A percentile compares a stretch with the other conserved stretches of the same genome.
Conservation (phyloP, 2,113 vertebrate genomes). For the Alligator mississippiensis region DNA sequence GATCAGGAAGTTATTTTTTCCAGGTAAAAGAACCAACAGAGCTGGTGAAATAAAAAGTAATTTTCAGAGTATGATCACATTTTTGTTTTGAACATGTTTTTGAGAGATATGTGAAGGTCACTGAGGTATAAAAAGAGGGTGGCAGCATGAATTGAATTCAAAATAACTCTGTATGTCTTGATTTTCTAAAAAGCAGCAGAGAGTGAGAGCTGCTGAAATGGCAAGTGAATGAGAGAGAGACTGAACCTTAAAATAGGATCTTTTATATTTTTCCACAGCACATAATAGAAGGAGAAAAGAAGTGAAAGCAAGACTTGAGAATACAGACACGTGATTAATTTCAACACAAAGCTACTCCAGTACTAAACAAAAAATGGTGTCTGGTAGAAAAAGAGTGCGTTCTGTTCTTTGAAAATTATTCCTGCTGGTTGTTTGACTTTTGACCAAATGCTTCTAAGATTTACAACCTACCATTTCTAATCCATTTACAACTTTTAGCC, state of each 20-base stretch:
- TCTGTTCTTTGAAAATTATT: not conserved
- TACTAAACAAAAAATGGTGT: slow-evolving; percentile 30
- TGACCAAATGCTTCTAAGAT: slow-evolving; percentile 25
- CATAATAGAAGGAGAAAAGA: not conserved
- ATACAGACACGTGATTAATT: not conserved
- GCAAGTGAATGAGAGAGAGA: not conserved
- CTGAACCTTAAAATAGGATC: rapidly evolving
- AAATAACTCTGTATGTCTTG: not conserved
- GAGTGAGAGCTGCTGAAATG: not conserved
- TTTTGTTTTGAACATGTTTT: not conserved
- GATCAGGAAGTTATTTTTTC: not conserved
- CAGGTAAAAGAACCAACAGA: not conserved
- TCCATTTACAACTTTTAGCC: slow-evolving; percentile 13
- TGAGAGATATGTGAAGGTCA: not conserved
- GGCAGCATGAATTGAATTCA: not conserved
- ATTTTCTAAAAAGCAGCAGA: not conserved
- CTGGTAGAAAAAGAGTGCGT: not conserved
- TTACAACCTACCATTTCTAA: slow-evolving; percentile 13
- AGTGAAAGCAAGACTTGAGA: not conserved
- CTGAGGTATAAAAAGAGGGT: not conserved
- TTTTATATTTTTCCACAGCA: not conserved
- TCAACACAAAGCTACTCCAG: not conserved
- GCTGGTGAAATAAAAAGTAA: rapidly evolving
- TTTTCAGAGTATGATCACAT: not conserved
- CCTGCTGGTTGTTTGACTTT: not conserved